A percentile compares a stretch with the other conserved stretches of the same genome.
phyloP scores from a whole-genome alignment of 1,140 invertebrate genomes.

The Bactericera cockerelli region DNA sequence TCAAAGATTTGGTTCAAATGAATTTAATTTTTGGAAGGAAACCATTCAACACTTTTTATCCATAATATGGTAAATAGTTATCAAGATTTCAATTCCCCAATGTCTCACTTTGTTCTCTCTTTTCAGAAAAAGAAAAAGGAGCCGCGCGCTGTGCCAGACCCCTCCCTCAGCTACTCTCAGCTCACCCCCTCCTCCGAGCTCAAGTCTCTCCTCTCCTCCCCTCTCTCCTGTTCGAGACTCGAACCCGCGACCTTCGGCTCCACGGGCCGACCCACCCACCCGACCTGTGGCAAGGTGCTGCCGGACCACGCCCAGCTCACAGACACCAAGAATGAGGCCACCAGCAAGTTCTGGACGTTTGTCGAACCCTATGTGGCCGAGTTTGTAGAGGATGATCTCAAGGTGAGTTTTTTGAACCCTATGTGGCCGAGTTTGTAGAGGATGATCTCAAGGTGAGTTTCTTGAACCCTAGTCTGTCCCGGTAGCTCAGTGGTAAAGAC shows the following conservation, averaged over 20 bases:
- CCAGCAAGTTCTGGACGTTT: slow-evolving; percentile 1
- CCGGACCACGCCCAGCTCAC: not conserved
- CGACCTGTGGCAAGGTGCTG: not conserved
- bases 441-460: not conserved
- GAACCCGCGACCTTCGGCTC: not conserved
- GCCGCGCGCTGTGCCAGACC: not conserved
- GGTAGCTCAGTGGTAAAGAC: no score
- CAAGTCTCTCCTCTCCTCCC: not conserved
- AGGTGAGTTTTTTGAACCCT: not conserved
- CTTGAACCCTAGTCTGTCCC: no score
- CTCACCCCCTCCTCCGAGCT: not conserved
- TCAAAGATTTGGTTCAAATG: no score
- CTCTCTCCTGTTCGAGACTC: no score
- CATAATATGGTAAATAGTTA: no score
- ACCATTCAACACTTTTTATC: no score
- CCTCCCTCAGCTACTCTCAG: not conserved
- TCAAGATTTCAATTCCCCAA: no score
- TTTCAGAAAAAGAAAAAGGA: slow-evolving; percentile 2
- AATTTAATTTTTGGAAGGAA: no score
- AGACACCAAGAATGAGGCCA: not conserved
- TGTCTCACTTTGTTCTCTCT: not conserved
- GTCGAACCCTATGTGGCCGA: not conserved
- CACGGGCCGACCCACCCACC: not conserved
- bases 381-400: not conserved
- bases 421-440: not conserved